Evolutionary conservation across 1,140 invertebrate species (phyloP).

Genomic region (Formica exsecta): DNA sequence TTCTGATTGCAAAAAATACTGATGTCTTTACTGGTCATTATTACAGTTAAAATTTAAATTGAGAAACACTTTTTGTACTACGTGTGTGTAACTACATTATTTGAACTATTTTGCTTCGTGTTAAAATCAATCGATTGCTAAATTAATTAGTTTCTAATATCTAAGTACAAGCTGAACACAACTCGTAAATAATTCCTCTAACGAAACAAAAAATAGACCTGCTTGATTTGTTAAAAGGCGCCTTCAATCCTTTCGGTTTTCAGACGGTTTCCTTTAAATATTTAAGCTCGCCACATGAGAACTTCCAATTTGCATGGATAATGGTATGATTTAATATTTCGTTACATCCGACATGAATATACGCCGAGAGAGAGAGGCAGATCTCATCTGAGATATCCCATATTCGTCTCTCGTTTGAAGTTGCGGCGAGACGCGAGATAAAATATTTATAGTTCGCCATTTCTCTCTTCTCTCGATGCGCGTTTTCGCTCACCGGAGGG

Average conservation of each 20-base stretch:
- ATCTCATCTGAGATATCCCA: constrained; percentile 58
- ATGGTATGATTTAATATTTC: constrained; percentile 73
- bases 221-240: neutral
- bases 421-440: constrained; percentile 60
- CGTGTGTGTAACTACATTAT: neutral
- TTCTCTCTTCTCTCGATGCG: neutral
- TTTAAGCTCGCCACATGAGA: neutral
- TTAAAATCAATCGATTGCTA: neutral
- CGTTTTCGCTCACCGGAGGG: constrained; percentile 52
- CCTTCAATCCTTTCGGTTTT: neutral
- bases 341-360: constrained; percentile 1
- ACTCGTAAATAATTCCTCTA: neutral
- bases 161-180: neutral
- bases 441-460: constrained; percentile 76
- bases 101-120: neutral
- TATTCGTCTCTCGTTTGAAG: constrained; percentile 75
- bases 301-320: constrained; percentile 67
- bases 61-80: neutral
- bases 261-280: neutral
- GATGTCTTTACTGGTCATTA: neutral
- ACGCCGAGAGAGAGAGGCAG: constrained; percentile 9
- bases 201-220: neutral
- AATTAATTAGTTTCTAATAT: neutral
- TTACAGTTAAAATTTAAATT: neutral
- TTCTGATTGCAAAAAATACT: neutral